Base-by-base conservation (phyloP, 2,113 vertebrate species). In the Deroptyus accipitrinus region DNA sequence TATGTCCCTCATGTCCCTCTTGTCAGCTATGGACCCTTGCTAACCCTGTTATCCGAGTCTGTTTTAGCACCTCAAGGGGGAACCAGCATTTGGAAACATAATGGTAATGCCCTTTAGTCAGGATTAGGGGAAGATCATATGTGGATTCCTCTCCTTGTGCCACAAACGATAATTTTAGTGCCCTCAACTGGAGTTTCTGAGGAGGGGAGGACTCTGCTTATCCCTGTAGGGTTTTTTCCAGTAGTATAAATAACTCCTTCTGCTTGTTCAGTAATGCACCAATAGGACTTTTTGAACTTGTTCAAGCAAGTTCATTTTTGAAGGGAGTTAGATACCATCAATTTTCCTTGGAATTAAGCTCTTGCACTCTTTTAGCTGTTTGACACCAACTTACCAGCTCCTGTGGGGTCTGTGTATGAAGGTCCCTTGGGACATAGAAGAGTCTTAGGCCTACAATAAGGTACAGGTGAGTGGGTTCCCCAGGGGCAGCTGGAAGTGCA, bases 161-260 rank as follows among this genome's bases (percentile, higher is more conserved):
- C 44, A 80, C 81, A n/a, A 6, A 52, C 79, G 31, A 49, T 79
- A 84, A 79, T 91, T 90, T 95, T 72, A 85, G 70, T 79, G 41
- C 41, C 55, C 61, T 64, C 81, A 88, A 31, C 25, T 73, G 70
- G 70, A 24, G 33, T 64, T 82, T 86, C 63, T 82, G 77, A 18
- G 4, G 15, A 69, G 35, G 31, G 11, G 4, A 91, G 13, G 33
- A 49, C 52, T 86, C 64, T 82, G 41, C 62, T 76, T 7, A 86
- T 6, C 37, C 22, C 74, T 51, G 6, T n/a, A 87, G 46, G 55
- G 37, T 2, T 78, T 88, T 88, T 64, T 44, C 69, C 49, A 31
- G 20, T 54, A 44, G 27, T 82, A 23, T 49, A 49, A 44, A 27
- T 23, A 68, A 75, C 17, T 69, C 37, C 61, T 85, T 25, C 63